Conservation (phyloP, 2,113 vertebrate genomes). For the Neomonachus schauinslandi region DNA sequence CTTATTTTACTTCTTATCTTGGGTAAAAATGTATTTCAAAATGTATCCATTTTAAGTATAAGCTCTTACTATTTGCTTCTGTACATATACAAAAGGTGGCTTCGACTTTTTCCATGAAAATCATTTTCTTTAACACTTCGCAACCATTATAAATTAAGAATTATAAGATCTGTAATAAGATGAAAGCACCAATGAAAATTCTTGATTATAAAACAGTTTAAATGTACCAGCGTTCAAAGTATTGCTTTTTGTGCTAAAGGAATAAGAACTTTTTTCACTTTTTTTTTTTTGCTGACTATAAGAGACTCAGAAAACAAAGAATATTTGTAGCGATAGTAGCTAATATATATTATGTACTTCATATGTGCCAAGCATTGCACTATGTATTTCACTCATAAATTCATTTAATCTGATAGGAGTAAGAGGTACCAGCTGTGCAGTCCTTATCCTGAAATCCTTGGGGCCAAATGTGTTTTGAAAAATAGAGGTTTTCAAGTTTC, state of each 20-base stretch:
- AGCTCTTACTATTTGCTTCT: background rate
- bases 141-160: background rate
- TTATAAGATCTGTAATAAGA: background rate
- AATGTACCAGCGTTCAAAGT: background rate
- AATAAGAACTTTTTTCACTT: background rate
- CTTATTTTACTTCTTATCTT: background rate
- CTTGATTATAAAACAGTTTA: background rate
- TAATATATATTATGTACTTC: background rate
- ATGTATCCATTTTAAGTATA: background rate
- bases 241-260: background rate
- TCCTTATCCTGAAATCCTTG: background rate
- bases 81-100: background rate
- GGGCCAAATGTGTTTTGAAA: background rate
- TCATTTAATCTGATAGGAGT: background rate
- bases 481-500: background rate
- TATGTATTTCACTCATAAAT: background rate
- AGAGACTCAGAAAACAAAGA: background rate
- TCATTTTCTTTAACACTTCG: background rate
- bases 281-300: background rate
- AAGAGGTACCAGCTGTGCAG: background rate
- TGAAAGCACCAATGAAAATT: background rate
- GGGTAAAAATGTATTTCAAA: background rate
- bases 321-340: background rate
- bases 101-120: slow-evolving; percentile 12
- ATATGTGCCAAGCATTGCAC: background rate